A percentile compares a stretch with the other conserved stretches of the same genome.
Conservation (phyloP, 2,797 vertebrate genomes). For the Xenopus petersii region DNA sequence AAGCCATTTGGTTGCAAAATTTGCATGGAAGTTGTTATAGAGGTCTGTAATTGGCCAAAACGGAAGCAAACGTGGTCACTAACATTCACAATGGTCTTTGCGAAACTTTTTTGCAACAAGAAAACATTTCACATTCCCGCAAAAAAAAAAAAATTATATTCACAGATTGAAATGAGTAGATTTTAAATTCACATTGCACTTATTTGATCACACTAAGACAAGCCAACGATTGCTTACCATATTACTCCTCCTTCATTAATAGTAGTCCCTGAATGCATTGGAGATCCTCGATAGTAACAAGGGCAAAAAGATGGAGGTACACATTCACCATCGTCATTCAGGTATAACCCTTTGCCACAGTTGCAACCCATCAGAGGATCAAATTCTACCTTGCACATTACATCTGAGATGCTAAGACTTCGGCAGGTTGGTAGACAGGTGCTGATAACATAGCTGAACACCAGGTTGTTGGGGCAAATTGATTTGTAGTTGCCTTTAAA, state of each 20-base stretch:
- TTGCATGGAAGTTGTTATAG: no score
- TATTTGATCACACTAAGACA: no score
- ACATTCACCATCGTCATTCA: slow-evolving; percentile 74
- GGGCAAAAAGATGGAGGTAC: slow-evolving; percentile 73
- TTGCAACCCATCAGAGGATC: slow-evolving; percentile 75
- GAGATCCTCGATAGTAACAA: slow-evolving; percentile 73
- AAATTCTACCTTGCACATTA: slow-evolving; percentile 70
- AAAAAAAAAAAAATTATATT: no score
- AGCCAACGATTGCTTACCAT: slow-evolving; percentile 68
- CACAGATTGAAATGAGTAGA: no score
- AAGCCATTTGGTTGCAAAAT: no score
- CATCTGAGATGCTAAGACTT: slow-evolving; percentile 65
- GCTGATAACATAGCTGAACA: slow-evolving; percentile 69
- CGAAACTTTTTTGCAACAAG: no score
- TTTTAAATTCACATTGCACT: no score
- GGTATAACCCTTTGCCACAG: slow-evolving; percentile 72
- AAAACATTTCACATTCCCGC: no score
- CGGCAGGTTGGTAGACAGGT: slow-evolving; percentile 73
- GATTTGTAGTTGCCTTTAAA: slow-evolving; percentile 66
- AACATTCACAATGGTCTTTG: no score
- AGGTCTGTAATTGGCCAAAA: no score
- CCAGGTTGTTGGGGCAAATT: slow-evolving; percentile 69
- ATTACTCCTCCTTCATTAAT: slow-evolving; percentile 66
- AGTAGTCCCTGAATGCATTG: slow-evolving; percentile 69
- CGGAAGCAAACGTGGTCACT: no score